Evolutionary conservation across 2,888 invertebrate genomes (phyloP).

Genomic region (Antheraea yamamai): DNA sequence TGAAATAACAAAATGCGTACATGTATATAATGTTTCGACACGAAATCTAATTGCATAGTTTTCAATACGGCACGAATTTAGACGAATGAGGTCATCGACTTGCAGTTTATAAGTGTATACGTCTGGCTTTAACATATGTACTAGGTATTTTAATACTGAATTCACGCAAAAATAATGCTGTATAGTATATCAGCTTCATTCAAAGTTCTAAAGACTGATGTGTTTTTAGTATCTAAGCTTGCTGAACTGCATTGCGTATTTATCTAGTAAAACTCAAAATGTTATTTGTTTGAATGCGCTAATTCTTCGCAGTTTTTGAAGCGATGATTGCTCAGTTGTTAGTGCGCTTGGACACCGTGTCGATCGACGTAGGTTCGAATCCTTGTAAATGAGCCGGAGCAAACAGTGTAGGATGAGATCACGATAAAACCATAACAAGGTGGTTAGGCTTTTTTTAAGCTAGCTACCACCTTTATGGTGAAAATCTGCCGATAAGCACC

Average conservation of each 20-base stretch:
- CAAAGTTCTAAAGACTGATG: background rate
- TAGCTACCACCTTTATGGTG: too few relatives aligned
- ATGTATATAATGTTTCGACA: background rate
- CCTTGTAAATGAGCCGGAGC: too few relatives aligned
- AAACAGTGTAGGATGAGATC: too few relatives aligned
- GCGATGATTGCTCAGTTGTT: too few relatives aligned
- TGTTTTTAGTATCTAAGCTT: background rate
- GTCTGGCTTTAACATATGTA: slow-evolving; percentile 23
- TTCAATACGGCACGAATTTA: slow-evolving; percentile 10
- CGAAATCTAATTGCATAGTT: slow-evolving; percentile 8
- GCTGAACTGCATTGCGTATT: background rate
- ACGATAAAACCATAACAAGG: too few relatives aligned
- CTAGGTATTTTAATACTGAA: background rate
- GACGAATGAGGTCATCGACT: slow-evolving; percentile 13
- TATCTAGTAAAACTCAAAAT: background rate
- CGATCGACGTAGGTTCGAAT: too few relatives aligned
- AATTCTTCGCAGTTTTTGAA: too few relatives aligned
- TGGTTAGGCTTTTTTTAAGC: too few relatives aligned
- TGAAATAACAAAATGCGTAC: background rate
- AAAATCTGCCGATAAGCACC: too few relatives aligned
- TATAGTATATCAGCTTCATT: background rate
- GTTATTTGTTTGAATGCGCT: too few relatives aligned
- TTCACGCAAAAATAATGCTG: background rate
- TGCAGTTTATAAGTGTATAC: slow-evolving; percentile 20
- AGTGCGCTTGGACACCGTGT: too few relatives aligned